A percentile compares a stretch with the other conserved stretches of the same genome.
Conservation (phyloP, 2,113 vertebrate species). For the Cygnus atratus region DNA sequence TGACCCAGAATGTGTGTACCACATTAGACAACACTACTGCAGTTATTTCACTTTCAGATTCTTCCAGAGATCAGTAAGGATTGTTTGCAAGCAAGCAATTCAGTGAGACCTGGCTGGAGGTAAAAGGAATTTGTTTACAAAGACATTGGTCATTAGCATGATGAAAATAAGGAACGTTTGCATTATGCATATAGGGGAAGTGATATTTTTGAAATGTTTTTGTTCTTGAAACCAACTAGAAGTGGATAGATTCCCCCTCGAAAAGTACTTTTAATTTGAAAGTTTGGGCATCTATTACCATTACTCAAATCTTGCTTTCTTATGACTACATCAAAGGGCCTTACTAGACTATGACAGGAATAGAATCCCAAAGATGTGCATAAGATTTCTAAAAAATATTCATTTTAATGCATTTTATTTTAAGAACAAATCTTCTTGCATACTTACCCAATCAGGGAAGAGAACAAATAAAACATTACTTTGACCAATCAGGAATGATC, state of each 20-base stretch:
- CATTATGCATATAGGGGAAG: not conserved
- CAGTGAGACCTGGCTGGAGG: not conserved
- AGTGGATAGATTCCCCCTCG: not conserved
- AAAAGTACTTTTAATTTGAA: not conserved
- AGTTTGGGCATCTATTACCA: not conserved
- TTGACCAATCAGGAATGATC: not conserved
- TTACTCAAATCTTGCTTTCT: not conserved
- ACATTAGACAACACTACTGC: not conserved
- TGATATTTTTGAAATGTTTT: not conserved
- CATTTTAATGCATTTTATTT: not conserved
- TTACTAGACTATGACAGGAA: not conserved
- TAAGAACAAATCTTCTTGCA: not conserved
- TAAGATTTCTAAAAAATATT: not conserved
- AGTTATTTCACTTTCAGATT: not conserved
- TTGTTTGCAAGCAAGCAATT: not conserved
- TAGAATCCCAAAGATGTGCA: not conserved
- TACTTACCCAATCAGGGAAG: not conserved
- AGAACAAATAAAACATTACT: not conserved
- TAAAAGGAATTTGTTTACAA: not conserved
- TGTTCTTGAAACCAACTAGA: not conserved
- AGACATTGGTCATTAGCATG: not conserved
- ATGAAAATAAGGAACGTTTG: rapidly evolving
- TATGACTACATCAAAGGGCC: not conserved
- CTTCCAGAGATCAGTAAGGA: not conserved
- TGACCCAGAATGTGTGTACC: not conserved